Percentiles rank a stretch among this genome's conserved stretches.
phyloP scores from a whole-genome alignment of 1,140 invertebrate genomes.

The Drusus annulatus region DNA sequence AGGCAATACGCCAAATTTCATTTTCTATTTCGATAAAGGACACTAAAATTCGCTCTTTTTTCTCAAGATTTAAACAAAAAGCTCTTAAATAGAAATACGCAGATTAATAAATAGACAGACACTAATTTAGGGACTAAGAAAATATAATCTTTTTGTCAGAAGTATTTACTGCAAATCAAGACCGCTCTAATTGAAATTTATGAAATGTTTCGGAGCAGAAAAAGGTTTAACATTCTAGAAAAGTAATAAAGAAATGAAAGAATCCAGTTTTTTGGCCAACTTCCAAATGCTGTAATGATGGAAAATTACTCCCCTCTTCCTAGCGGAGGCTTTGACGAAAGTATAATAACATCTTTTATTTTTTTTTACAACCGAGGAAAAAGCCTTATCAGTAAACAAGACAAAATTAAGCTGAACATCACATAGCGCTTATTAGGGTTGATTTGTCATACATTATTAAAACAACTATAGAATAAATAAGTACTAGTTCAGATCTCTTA shows the following conservation, averaged over 20 bases:
- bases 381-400: background rate
- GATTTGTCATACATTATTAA: too few relatives aligned
- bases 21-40: too few relatives aligned
- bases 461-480: too few relatives aligned
- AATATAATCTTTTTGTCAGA: background rate
- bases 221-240: slow-evolving; percentile 36
- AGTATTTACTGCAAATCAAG: slow-evolving; percentile 14
- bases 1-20: too few relatives aligned
- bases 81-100: too few relatives aligned
- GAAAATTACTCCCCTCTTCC: slow-evolving; percentile 54
- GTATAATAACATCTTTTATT: slow-evolving; percentile 16
- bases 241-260: slow-evolving; percentile 37
- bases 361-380: background rate
- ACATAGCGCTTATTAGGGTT: background rate
- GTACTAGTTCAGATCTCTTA: too few relatives aligned
- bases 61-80: too few relatives aligned
- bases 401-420: background rate
- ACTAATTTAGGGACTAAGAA: too few relatives aligned
- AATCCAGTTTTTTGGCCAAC: slow-evolving; percentile 46
- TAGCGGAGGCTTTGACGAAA: slow-evolving; percentile 30
- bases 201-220: slow-evolving; percentile 14
- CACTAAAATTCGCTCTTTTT: too few relatives aligned
- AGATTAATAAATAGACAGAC: too few relatives aligned
- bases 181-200: slow-evolving; percentile 29
- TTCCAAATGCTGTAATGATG: slow-evolving; percentile 56